phyloP scores from a whole-genome alignment of 2,888 invertebrate species.

The Drosophila borborema region DNA sequence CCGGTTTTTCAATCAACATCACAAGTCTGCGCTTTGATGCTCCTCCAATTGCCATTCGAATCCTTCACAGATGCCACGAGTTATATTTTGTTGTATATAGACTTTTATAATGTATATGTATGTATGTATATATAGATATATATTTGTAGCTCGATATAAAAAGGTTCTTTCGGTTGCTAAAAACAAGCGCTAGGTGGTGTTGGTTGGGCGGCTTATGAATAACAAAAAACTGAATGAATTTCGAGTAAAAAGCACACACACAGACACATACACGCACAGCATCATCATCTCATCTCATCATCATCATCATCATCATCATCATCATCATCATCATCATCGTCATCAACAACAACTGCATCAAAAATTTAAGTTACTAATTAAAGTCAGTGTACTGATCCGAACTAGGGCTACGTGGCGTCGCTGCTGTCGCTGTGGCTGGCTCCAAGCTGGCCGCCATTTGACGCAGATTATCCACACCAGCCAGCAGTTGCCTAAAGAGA shows the following conservation, averaged over 20 bases:
- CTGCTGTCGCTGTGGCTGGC: slow-evolving; percentile 74
- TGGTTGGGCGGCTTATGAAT: slow-evolving; percentile 46
- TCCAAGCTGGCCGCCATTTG: slow-evolving; percentile 88
- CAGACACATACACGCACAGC: not conserved
- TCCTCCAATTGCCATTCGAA: slow-evolving; percentile 18
- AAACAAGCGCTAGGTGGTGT: slow-evolving; percentile 64
- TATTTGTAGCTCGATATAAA: slow-evolving; percentile 29
- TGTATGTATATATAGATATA: slow-evolving; percentile 12
- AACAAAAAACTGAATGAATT: slow-evolving; percentile 44
- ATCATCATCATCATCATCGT: not conserved
- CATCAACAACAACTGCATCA: slow-evolving; percentile 10
- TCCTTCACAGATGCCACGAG: slow-evolving; percentile 34
- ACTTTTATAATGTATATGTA: slow-evolving; percentile 22
- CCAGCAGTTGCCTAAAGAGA: slow-evolving; percentile 87
- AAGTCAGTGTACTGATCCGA: slow-evolving; percentile 78
- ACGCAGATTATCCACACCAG: slow-evolving; percentile 89
- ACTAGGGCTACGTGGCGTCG: slow-evolving; percentile 67
- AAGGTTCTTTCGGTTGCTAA: slow-evolving; percentile 39
- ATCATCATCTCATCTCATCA: not conserved
- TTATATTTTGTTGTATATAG: slow-evolving; percentile 22
- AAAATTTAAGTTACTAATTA: slow-evolving; percentile 40
- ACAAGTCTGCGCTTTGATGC: slow-evolving; percentile 73
- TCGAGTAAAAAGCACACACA: slow-evolving; percentile 41
- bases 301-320: not conserved
- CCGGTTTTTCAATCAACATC: slow-evolving; percentile 66